Evolutionary conservation across 2,113 vertebrate species (phyloP).

Genomic region (Ceyx melanurus): DNA sequence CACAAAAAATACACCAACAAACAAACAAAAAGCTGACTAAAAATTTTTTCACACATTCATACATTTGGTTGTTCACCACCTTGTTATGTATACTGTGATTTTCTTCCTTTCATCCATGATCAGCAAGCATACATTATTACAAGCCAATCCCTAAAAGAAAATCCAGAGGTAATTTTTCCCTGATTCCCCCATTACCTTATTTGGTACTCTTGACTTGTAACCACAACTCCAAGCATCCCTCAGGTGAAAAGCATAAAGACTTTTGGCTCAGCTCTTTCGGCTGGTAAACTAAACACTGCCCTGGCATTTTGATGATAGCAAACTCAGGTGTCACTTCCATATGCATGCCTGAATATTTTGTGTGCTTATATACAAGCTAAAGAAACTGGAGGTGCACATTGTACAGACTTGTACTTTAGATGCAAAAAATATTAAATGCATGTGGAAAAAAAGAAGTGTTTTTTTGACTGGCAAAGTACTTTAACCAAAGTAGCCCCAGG

Average conservation of each 20-base stretch:
- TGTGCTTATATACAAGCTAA: not conserved
- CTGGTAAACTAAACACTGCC: not conserved
- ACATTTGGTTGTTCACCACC: not conserved
- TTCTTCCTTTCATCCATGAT: not conserved
- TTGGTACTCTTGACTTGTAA: not conserved
- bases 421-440: rapidly evolving
- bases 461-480: not conserved
- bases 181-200: not conserved
- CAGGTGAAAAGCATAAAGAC: not conserved
- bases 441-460: not conserved
- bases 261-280: not conserved
- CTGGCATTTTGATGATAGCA: not conserved
- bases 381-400: not conserved
- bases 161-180: not conserved
- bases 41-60: not conserved
- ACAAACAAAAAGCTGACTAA: not conserved
- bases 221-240: not conserved
- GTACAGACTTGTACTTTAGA: not conserved
- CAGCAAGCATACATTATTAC: not conserved
- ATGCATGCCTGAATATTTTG: not conserved
- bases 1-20: not conserved
- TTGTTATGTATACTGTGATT: not conserved
- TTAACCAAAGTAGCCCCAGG: not conserved
- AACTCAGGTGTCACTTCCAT: not conserved
- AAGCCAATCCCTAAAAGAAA: not conserved